Evolutionary conservation across 2,113 vertebrate species (phyloP).

Genomic region (Lophura nycthemera): DNA sequence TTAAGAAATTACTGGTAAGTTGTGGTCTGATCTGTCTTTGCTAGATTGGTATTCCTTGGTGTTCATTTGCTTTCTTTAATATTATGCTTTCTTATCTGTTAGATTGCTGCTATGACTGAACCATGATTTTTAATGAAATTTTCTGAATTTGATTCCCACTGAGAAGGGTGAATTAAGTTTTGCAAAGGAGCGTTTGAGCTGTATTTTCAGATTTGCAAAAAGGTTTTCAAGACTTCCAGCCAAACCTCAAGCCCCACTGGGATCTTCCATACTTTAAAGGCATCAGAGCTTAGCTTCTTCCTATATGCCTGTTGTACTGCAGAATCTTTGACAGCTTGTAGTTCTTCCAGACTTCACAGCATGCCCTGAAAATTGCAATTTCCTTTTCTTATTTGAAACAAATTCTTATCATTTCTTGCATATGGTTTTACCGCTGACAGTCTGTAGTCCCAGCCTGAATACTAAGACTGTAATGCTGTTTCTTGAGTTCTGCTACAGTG

Average conservation of each 20-base stretch:
- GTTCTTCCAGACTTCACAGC: conserved; percentile 48
- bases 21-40: background rate
- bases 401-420: conserved; percentile 57
- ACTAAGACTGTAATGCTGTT: background rate
- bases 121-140: background rate
- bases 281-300: background rate
- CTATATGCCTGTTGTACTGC: background rate
- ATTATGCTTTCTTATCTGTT: background rate
- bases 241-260: background rate
- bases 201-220: background rate
- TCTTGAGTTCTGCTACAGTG: background rate
- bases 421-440: conserved; percentile 29
- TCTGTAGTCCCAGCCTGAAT: background rate
- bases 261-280: background rate
- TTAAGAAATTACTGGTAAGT: background rate
- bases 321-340: conserved; percentile 25
- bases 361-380: conserved; percentile 31
- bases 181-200: background rate
- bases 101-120: background rate
- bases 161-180: background rate
- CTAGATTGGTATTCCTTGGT: background rate
- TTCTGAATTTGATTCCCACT: background rate
- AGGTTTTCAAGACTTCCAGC: background rate
- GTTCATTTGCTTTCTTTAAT: background rate
- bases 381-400: conserved; percentile 44